These are phyloP conservation scores for Sarcophaga carnaria DNA, from an alignment of 2,888 invertebrate species.

Conservation along the genomic window DNA sequence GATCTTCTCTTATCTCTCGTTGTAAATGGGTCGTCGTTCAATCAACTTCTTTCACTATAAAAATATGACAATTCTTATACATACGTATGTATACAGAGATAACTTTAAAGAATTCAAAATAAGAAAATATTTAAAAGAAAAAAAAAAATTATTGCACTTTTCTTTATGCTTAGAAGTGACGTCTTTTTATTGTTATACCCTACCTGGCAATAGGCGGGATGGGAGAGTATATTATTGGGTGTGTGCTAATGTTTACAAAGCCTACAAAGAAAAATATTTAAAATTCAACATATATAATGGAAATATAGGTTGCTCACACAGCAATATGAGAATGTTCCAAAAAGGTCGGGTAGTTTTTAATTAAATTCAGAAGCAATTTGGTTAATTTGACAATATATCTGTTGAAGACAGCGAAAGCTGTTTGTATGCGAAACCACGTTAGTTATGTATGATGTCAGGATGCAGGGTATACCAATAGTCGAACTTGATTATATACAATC, in stretches of 20 bases:
- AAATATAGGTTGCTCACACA: too few species aligned
- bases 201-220: neutral
- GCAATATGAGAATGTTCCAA: too few species aligned
- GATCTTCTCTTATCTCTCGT: neutral
- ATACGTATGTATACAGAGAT: neutral
- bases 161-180: conserved; percentile 1
- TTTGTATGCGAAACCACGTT: neutral
- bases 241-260: too few species aligned
- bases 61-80: neutral
- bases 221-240: too few species aligned
- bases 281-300: too few species aligned
- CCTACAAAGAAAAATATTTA: too few species aligned
- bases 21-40: conserved; percentile 19
- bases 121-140: neutral
- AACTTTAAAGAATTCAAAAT: neutral
- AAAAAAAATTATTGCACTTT: conserved; percentile 34
- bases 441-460: neutral
- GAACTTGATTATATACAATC: neutral
- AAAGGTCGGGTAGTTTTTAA: too few species aligned
- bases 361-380: too few species aligned
- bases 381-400: too few species aligned
- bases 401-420: neutral
- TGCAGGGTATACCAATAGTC: neutral
- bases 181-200: neutral
- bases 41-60: neutral